Conservation (phyloP, 2,888 invertebrate genomes). For the Chironomus tentans region DNA sequence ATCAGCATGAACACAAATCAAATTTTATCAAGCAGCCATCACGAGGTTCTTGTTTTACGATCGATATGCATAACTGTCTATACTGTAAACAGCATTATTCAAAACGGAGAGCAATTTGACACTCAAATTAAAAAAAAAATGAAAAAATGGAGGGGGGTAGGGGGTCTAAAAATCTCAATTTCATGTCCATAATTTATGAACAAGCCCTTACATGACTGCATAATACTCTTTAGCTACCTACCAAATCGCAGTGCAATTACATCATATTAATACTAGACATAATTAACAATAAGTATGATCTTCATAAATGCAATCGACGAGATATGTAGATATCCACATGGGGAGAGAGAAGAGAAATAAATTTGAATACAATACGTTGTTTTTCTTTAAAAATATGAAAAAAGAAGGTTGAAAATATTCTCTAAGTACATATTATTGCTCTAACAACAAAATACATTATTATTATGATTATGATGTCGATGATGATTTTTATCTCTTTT, state of each 20-base stretch:
- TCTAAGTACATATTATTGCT: background rate
- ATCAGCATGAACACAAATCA: too few species aligned
- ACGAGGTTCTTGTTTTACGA: too few species aligned
- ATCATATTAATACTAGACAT: background rate
- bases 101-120: too few species aligned
- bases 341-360: background rate
- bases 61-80: too few species aligned
- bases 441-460: too few species aligned
- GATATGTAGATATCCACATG: background rate
- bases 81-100: too few species aligned
- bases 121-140: too few species aligned
- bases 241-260: background rate
- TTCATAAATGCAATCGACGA: constrained; percentile 5
- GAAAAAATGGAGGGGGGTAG: too few species aligned
- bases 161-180: too few species aligned
- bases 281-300: constrained; percentile 10
- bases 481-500: constrained; percentile 8
- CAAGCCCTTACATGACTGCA: background rate
- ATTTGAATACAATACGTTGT: constrained; percentile 19
- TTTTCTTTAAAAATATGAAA: background rate
- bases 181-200: too few species aligned
- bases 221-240: background rate
- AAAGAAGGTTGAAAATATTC: background rate
- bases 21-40: too few species aligned
- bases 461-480: background rate